Percentiles rank a stretch among this genome's conserved stretches.
phyloP scores from a whole-genome alignment of 2,888 invertebrate species.

The Cephalotes varians region DNA sequence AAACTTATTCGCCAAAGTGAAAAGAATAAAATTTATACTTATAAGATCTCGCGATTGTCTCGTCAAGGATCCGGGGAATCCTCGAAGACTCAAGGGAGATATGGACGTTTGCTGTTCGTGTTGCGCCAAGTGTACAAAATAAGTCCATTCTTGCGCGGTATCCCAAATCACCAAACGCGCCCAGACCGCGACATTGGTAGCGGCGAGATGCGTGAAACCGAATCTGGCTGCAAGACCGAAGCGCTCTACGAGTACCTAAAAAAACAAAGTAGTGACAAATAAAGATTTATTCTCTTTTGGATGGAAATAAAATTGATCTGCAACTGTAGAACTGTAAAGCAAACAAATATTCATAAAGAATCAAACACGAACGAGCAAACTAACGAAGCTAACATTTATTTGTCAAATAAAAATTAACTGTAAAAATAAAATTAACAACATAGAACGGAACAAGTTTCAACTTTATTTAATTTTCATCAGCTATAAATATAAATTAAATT shows the following conservation, averaged over 20 bases:
- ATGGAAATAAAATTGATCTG: not conserved
- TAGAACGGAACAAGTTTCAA: too few species aligned
- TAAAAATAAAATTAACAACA: too few species aligned
- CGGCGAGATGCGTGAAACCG: conserved; percentile 87
- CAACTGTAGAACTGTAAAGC: not conserved
- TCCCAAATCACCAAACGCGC: conserved; percentile 87
- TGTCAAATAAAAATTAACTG: too few species aligned
- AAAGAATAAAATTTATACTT: conserved; percentile 70
- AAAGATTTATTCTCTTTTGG: not conserved
- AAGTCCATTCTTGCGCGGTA: conserved; percentile 87
- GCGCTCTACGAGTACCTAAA: conserved; percentile 86
- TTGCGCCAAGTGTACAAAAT: conserved; percentile 86
- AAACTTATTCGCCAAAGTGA: not conserved
- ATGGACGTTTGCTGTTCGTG: conserved; percentile 79
- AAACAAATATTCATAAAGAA: too few species aligned
- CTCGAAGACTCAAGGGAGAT: conserved; percentile 85
- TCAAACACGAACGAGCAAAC: too few species aligned
- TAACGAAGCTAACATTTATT: too few species aligned
- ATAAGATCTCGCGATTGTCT: conserved; percentile 81
- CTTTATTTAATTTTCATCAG: too few species aligned
- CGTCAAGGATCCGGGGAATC: conserved; percentile 85
- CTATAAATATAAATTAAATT: too few species aligned
- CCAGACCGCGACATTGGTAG: conserved; percentile 87
- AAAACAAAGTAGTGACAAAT: not conserved
- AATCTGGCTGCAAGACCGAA: conserved; percentile 87